Base-by-base conservation (phyloP, 1,140 invertebrate genomes). In the Temnothorax longispinosus region DNA sequence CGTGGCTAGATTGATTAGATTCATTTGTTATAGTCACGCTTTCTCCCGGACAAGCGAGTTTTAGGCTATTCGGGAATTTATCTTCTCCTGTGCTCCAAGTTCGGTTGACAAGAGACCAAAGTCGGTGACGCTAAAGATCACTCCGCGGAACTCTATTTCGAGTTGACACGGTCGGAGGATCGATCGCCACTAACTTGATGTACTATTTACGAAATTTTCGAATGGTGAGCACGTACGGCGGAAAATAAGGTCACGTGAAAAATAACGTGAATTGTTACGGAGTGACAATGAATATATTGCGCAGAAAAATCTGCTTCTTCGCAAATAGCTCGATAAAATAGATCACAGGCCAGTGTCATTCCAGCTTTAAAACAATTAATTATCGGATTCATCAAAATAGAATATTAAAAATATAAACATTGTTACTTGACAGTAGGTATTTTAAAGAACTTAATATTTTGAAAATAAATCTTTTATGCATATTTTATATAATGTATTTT, bases 171-270 rank as follows among this genome's bases (percentile, higher is more conserved):
- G 32, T 27, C 5, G 41, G 27, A 78, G 64, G 47, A 81, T 81
- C 64, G 77, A 81, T 81, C 35, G 62, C 32, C 18, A 32, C 47
- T 81, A 65, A 81, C 62, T 69, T 38, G 32, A 81, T 64, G 56
- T 62, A 54, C 47, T 71, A 81, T 81, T 69, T 71, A 81, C 35
- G 18, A 81, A 69, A 71, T 81, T 81, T 71, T 56, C 77, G 50
- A 71, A 69, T 71, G 47, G 64, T 44, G 50, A 56, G 38, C 47
- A 56, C 65, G 65, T 71, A 65, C 18, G 32, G n/a, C 8, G 32
- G 11, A 27, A 78, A 78, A 78, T 65, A 27, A 78, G 76, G 76
- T 78, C 64, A 47, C 32, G 35, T 50, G 77, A n/a, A 80, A 80
- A 80, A 80, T 69, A 80, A 80, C 77, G 21, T 21, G 60, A 80